These are phyloP conservation scores for Esox masquinongy DNA, from an alignment of 2,797 vertebrate species.

Conservation along the genomic window DNA sequence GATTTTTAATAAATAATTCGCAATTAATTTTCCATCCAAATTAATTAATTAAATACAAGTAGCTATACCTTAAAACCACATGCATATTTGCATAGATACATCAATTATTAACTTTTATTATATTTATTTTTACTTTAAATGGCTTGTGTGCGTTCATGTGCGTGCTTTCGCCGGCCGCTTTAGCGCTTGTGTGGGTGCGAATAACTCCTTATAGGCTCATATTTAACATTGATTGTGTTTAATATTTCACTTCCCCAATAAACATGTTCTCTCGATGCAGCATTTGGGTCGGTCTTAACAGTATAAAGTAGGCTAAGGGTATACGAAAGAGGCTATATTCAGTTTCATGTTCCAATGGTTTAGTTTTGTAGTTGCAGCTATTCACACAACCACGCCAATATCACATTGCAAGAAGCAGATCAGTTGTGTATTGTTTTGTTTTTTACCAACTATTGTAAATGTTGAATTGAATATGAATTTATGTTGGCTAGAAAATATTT, in stretches of 20 bases:
- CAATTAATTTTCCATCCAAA: background rate
- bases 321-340: background rate
- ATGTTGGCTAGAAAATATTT: background rate
- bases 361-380: background rate
- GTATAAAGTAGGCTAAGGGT: no score
- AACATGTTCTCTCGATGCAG: no score
- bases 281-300: no score
- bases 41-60: background rate
- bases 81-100: background rate
- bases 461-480: background rate
- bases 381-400: background rate
- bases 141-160: no score
- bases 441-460: background rate
- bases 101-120: background rate
- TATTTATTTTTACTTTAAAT: constrained; percentile 55
- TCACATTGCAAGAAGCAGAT: background rate
- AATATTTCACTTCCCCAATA: no score
- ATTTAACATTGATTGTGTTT: no score
- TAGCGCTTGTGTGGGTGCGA: no score
- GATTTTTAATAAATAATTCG: background rate
- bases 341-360: background rate
- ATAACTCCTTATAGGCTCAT: no score
- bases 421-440: background rate
- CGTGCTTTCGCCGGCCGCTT: no score
- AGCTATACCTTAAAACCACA: background rate